Evolutionary conservation across 1,140 invertebrate genomes (phyloP).

Genomic region (Ctenoplectra terminalis): DNA sequence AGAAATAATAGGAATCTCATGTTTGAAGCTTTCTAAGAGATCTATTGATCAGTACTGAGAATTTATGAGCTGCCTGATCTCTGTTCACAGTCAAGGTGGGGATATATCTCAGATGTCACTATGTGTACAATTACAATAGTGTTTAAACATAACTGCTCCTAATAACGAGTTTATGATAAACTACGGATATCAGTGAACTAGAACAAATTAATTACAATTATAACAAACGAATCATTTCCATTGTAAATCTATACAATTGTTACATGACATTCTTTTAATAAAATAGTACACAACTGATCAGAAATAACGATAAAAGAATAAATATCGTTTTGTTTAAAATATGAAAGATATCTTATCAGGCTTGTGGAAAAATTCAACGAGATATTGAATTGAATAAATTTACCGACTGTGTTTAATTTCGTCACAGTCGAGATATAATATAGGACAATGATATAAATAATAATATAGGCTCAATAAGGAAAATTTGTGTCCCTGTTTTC

Average conservation of each 20-base stretch:
- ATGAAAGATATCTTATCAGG: neutral
- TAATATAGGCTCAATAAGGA: no score
- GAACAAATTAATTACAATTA: neutral
- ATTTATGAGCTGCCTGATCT: neutral
- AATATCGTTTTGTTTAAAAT: neutral
- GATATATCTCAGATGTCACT: slow-evolving; percentile 29
- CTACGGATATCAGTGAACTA: neutral
- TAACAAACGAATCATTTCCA: neutral
- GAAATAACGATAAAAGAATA: neutral
- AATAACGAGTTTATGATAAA: neutral
- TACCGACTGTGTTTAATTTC: neutral
- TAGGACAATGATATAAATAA: no score
- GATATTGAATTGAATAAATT: neutral
- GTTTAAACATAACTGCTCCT: neutral
- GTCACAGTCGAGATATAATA: neutral
- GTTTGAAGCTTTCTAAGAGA: neutral
- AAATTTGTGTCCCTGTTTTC: no score
- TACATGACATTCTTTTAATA: no score
- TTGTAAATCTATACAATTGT: neutral
- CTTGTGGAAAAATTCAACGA: slow-evolving; percentile 17
- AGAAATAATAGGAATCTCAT: neutral
- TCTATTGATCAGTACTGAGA: neutral
- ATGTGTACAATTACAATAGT: neutral
- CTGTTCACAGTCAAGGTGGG: neutral
- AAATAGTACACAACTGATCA: neutral